A percentile compares a stretch with the other conserved stretches of the same genome.
phyloP scores from a whole-genome alignment of 2,113 vertebrate genomes.

The Callopanchax toddi region DNA sequence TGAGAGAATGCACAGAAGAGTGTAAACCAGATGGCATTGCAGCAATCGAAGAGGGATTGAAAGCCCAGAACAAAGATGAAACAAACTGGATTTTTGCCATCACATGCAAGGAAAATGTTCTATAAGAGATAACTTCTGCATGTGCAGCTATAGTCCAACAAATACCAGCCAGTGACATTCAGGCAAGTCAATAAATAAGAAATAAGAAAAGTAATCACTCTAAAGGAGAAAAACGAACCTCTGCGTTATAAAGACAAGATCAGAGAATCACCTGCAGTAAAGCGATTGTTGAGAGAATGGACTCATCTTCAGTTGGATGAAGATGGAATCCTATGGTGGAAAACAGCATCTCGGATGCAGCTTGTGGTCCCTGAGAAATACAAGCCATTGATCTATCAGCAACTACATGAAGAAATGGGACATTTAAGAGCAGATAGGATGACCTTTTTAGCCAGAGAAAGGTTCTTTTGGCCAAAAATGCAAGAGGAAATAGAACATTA shows the following conservation, averaged over 20 bases:
- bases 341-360: not conserved
- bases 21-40: not conserved
- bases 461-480: conserved; percentile 1
- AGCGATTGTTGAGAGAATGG: conserved; percentile 8
- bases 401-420: conserved; percentile 27
- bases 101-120: not conserved
- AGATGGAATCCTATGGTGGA: conserved; percentile 1
- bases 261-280: not conserved
- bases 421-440: conserved; percentile 14
- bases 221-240: not conserved
- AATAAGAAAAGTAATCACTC: not conserved
- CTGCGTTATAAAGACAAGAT: not conserved
- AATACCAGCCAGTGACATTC: not conserved
- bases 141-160: not conserved
- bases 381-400: conserved; percentile 9
- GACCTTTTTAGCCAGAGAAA: not conserved
- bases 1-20: not conserved
- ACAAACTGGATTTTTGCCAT: conserved; percentile 3
- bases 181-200: not conserved
- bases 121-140: not conserved
- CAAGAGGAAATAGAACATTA: not conserved
- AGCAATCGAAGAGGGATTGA: not conserved
- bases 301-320: not conserved
- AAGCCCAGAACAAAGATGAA: not conserved
- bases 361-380: conserved; percentile 20